These are phyloP conservation scores for Periophthalmodon schlosseri DNA, from an alignment of 2,113 vertebrate species.

Conservation along the genomic window DNA sequence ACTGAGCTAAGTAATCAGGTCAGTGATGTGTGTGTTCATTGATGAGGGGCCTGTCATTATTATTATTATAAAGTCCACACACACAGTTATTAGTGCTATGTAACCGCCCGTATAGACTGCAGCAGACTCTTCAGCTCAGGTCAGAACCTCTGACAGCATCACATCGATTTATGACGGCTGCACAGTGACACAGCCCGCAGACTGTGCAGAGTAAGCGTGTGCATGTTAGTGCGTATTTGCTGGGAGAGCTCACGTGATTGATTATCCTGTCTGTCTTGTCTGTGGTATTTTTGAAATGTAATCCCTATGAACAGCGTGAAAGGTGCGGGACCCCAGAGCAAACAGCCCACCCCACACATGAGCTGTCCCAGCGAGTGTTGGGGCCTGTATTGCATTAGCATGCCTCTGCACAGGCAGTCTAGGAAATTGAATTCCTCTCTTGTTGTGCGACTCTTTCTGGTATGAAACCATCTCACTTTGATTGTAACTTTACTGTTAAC, in stretches of 20 bases:
- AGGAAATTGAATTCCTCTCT: conserved; percentile 66
- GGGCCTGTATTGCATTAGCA: conserved; percentile 56
- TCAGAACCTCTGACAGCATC: conserved; percentile 65
- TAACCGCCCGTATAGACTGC: conserved; percentile 52
- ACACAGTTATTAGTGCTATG: conserved; percentile 49
- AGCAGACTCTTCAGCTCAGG: conserved; percentile 56
- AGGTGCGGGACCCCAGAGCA: conserved; percentile 63
- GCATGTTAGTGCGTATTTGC: conserved; percentile 37
- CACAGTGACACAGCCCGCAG: conserved; percentile 69
- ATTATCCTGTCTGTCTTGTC: conserved; percentile 77
- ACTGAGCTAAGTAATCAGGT: conserved; percentile 66
- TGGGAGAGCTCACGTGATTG: conserved; percentile 71
- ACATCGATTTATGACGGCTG: conserved; percentile 76
- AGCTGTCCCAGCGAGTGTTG: conserved; percentile 19
- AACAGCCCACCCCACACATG: conserved; percentile 18
- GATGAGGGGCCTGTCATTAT: conserved; percentile 68
- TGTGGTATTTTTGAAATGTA: conserved; percentile 75
- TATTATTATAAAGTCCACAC: conserved; percentile 35
- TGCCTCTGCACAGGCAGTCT: conserved; percentile 48
- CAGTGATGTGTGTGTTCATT: conserved; percentile 64
- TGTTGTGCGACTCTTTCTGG: conserved; percentile 56
- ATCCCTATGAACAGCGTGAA: conserved; percentile 71
- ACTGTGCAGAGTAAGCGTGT: conserved; percentile 31
- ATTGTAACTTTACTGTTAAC: conserved; percentile 58
- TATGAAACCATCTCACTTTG: conserved; percentile 54